phyloP scores from a whole-genome alignment of 2,797 vertebrate species.

The Anisognathus igniventris region DNA sequence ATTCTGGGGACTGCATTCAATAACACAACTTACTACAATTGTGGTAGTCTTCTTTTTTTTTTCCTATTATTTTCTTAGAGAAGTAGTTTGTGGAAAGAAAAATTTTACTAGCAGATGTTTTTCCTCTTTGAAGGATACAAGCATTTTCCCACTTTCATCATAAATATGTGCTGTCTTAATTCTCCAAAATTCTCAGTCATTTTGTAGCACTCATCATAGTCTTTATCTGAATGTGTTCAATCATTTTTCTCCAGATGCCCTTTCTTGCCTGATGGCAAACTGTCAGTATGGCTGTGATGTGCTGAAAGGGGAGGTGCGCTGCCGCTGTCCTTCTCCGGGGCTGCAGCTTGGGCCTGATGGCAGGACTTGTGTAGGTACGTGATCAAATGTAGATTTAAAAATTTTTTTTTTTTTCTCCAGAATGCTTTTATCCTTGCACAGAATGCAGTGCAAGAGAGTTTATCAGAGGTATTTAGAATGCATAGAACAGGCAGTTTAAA shows the following conservation, averaged over 20 bases:
- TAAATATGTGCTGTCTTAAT: neutral
- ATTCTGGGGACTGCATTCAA: neutral
- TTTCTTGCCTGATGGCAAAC: conserved; percentile 92
- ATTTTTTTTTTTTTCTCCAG: neutral
- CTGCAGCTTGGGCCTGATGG: conserved; percentile 91
- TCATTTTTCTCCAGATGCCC: conserved; percentile 75
- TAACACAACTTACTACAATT: neutral
- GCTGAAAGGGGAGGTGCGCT: conserved; percentile 90
- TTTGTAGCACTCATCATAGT: neutral
- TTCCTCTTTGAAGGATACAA: neutral
- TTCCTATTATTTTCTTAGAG: neutral
- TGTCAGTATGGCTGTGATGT: conserved; percentile 97
- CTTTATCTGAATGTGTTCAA: neutral
- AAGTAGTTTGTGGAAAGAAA: neutral
- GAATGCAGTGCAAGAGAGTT: neutral
- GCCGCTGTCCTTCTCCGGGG: conserved; percentile 94
- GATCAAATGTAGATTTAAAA: neutral
- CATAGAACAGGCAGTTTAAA: neutral
- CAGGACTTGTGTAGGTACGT: conserved; percentile 93
- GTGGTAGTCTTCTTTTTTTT: neutral
- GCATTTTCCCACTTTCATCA: neutral
- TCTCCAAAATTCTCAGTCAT: neutral
- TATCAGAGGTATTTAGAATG: neutral
- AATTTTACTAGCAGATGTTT: neutral
- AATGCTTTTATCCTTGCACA: neutral